Evolutionary conservation across 2,113 vertebrate genomes (phyloP), one percentile per base, ranked within the genome.

Genomic region (Gambusia holbrooki): DNA sequence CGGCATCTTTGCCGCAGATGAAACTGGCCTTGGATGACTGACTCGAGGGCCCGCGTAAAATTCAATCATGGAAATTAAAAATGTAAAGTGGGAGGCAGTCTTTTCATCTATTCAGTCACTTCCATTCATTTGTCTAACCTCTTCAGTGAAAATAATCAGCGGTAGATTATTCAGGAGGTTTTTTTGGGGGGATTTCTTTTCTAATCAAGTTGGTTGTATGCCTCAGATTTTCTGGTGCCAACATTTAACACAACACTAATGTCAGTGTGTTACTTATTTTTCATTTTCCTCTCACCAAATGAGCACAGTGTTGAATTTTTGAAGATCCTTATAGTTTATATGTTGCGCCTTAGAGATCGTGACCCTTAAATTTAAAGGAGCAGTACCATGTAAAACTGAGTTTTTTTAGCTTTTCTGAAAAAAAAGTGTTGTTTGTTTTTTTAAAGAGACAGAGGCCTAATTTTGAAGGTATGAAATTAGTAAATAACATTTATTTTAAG

Each of bases 1-100:
- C 70, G 76, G 66, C 63, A 63, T 83, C 67, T 87, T 87, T 71
- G 79, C 71, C 76, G 37, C 68, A 64, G 77, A 84, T 79, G 63
- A 71, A 79, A 85, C 86, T 69, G 69, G 73, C 67, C 35, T 84
- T 14, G 62, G 68, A 42, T 69, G 73, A 30, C 61, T 77, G 69
- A 75, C 45, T 79, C 48, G 30, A 15, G 12, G 14, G 77, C 74
- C 66, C 28, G 30, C 60, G 82, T 88, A 61, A 80, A 70, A 79
- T 51, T 7, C 69, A 71, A 62, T 37, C 28, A 61, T 22, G 30
- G 73, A 86, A 86, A 90, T 88, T 76, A 83, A 83, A 89, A 81
- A 82, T 66, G 67, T 65, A 2, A 66, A 75, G 32, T 64, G 71
- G 71, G 73, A 71, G 66, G 66, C 30, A 68, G 80, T 67, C 54